phyloP scores from a whole-genome alignment of 2,888 invertebrate genomes.

The Caenorhabditis uteleia region DNA sequence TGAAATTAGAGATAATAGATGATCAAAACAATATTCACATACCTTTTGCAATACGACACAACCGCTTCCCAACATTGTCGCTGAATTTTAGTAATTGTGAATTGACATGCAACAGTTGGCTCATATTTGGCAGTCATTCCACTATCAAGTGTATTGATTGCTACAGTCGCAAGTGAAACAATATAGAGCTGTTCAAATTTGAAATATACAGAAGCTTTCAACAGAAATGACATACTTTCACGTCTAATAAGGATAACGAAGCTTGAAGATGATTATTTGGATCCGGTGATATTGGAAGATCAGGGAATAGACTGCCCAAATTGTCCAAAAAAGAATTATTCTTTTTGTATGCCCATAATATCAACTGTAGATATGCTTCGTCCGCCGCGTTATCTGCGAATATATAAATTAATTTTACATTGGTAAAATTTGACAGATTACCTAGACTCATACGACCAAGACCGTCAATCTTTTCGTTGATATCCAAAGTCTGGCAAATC shows the following conservation, averaged over 20 bases:
- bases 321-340: no score
- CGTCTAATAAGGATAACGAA: conserved; percentile 15
- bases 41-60: conserved; percentile 10
- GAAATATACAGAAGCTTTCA: not conserved
- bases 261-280: conserved; percentile 6
- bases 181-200: conserved; percentile 17
- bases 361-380: not conserved
- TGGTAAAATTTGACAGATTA: no score
- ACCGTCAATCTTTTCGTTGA: not conserved
- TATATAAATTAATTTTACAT: no score
- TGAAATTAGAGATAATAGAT: conserved; percentile 8
- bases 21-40: not conserved
- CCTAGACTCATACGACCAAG: no score
- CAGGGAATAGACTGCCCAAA: no score
- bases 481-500: not conserved
- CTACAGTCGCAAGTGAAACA: conserved; percentile 10
- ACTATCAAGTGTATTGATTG: conserved; percentile 20
- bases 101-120: conserved; percentile 9
- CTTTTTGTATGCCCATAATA: not conserved
- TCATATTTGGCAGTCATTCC: conserved; percentile 16
- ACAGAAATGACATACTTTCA: conserved; percentile 8
- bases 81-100: conserved; percentile 28
- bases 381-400: not conserved
- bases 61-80: conserved; percentile 34
- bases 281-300: conserved; percentile 5